Evolutionary conservation across 1,140 invertebrate species (phyloP).

Genomic region (Ceratina japonica): DNA sequence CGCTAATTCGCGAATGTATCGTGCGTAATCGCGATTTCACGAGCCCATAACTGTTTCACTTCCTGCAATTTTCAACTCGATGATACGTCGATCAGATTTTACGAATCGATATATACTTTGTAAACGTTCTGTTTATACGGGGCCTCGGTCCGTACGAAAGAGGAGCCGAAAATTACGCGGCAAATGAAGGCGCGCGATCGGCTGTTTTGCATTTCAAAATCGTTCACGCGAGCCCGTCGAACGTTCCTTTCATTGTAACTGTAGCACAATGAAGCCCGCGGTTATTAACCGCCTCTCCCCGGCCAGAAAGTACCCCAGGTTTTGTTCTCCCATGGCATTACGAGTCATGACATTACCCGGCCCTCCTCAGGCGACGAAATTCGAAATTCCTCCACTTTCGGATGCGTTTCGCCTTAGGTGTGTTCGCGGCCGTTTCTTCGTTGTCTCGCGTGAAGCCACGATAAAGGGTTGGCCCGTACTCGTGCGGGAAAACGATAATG

Average conservation of each 20-base stretch:
- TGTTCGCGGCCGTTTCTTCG: neutral
- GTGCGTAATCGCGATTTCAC: no score
- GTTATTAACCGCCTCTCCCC: constrained; percentile 3
- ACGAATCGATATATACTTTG: no score
- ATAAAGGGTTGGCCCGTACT: neutral
- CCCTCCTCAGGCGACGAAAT: constrained; percentile 25
- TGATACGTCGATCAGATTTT: no score
- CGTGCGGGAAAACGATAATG: constrained; percentile 38
- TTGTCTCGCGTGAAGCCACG: neutral
- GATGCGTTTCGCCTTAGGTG: neutral
- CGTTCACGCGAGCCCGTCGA: constrained; percentile 1
- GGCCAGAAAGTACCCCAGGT: neutral
- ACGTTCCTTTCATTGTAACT: neutral
- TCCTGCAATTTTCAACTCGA: no score
- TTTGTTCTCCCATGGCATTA: constrained; percentile 3
- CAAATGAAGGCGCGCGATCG: neutral
- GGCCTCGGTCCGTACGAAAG: neutral
- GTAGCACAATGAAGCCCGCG: constrained; percentile 4
- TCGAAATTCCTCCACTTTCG: neutral
- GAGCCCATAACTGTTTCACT: no score
- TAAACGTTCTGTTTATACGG: neutral
- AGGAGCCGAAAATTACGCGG: neutral
- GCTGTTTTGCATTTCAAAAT: neutral
- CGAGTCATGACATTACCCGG: constrained; percentile 5
- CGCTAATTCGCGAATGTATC: no score